Conservation (phyloP, 2,888 invertebrate genomes). For the Phragmatobia fuliginosa region DNA sequence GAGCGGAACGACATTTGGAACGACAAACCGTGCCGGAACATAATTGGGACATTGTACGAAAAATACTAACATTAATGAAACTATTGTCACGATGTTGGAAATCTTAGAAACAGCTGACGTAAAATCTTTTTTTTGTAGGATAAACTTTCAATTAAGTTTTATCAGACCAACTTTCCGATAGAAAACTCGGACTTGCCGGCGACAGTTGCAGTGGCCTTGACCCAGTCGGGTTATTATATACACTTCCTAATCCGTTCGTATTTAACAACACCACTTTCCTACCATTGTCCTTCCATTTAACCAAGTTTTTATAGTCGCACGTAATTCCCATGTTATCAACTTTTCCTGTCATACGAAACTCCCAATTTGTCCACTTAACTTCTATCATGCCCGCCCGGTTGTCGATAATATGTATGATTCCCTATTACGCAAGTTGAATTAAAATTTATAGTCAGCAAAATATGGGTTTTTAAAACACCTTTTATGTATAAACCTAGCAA, state of each 20-base stretch:
- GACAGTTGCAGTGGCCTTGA: not conserved
- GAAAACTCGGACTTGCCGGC: not conserved
- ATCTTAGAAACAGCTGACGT: constrained; percentile 1
- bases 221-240: not conserved
- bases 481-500: too few species aligned
- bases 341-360: too few species aligned
- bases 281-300: too few species aligned
- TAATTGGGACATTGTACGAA: constrained; percentile 37
- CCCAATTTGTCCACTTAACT: too few species aligned
- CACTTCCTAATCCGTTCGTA: not conserved
- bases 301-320: too few species aligned
- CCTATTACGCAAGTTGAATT: too few species aligned
- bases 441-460: too few species aligned
- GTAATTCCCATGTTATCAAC: too few species aligned
- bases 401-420: too few species aligned
- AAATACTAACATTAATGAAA: constrained; percentile 1
- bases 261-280: not conserved
- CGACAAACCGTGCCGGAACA: constrained; percentile 21
- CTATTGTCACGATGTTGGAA: constrained; percentile 33
- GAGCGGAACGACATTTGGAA: constrained; percentile 22
- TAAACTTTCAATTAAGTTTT: not conserved
- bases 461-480: too few species aligned
- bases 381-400: too few species aligned
- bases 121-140: not conserved
- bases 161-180: constrained; percentile 1